Evolutionary conservation across 1,140 invertebrate species (phyloP).

Genomic region (Drosophila fuyamai): DNA sequence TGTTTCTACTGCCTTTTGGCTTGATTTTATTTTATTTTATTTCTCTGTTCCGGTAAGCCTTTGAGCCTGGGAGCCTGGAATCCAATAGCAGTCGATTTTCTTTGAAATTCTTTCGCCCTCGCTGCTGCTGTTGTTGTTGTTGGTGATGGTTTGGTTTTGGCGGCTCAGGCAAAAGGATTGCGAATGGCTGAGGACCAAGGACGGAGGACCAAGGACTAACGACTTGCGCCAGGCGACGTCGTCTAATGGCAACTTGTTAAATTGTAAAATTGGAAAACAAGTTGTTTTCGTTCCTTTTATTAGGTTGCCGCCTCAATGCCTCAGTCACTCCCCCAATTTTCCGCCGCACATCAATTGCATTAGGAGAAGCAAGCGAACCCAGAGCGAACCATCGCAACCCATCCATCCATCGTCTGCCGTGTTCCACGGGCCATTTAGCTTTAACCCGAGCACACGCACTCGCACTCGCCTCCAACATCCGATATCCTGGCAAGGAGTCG

Average conservation of each 20-base stretch:
- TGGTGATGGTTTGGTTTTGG: constrained; percentile 40
- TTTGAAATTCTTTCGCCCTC: constrained; percentile 67
- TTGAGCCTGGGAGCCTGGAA: constrained; percentile 63
- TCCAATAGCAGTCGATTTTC: constrained; percentile 82
- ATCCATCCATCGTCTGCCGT: constrained; percentile 43
- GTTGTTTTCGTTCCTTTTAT: constrained; percentile 84
- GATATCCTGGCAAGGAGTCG: neutral
- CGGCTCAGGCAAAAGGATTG: constrained; percentile 67
- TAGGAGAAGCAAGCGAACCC: constrained; percentile 26
- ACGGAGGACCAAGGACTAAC: constrained; percentile 49
- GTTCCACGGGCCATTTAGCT: constrained; percentile 70
- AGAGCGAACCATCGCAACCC: constrained; percentile 23
- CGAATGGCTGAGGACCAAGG: constrained; percentile 30
- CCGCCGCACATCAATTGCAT: constrained; percentile 61
- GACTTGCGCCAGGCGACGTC: constrained; percentile 51
- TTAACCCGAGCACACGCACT: constrained; percentile 40
- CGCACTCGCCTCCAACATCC: constrained; percentile 18
- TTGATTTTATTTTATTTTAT: constrained; percentile 57
- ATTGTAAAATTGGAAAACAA: constrained; percentile 84
- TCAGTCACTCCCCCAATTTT: constrained; percentile 8
- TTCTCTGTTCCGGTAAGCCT: constrained; percentile 50
- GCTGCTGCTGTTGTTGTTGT: constrained; percentile 37
- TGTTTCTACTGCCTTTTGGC: constrained; percentile 38
- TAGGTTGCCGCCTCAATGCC: constrained; percentile 80
- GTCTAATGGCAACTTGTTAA: constrained; percentile 84